Evolutionary conservation across 2,113 vertebrate species (phyloP).

Genomic region (Pelecanoides urinatrix): DNA sequence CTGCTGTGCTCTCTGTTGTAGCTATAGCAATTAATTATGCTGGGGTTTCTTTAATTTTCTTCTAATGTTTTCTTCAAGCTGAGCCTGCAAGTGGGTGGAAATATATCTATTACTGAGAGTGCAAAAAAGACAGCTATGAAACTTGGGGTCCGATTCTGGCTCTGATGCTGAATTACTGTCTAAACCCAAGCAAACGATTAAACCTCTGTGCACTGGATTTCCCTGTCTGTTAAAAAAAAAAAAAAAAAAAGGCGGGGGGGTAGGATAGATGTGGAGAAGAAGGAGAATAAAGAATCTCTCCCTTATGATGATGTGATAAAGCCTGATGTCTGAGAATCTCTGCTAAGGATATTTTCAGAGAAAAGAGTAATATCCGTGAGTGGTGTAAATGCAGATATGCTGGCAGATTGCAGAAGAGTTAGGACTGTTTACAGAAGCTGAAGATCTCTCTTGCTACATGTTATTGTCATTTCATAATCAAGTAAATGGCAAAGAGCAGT

Average conservation of each 20-base stretch:
- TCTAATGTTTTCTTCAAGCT: conserved; percentile 33
- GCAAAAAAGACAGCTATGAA: conserved; percentile 1
- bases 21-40: not conserved
- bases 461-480: conserved; percentile 26
- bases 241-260: not conserved
- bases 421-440: conserved; percentile 18
- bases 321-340: not conserved
- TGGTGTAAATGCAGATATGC: not conserved
- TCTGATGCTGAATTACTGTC: not conserved
- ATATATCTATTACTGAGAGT: not conserved
- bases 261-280: not conserved
- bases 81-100: conserved; percentile 29
- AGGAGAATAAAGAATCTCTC: not conserved
- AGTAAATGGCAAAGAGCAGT: conserved; percentile 14
- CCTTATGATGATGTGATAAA: not conserved
- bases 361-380: not conserved
- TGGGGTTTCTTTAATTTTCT: not conserved
- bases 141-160: not conserved
- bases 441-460: conserved; percentile 25
- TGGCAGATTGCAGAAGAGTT: not conserved
- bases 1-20: not conserved
- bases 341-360: not conserved
- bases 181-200: not conserved
- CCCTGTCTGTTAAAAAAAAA: not conserved
- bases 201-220: not conserved